Base-by-base conservation (phyloP, 2,888 invertebrate genomes). In the Drosophila tripunctata region DNA sequence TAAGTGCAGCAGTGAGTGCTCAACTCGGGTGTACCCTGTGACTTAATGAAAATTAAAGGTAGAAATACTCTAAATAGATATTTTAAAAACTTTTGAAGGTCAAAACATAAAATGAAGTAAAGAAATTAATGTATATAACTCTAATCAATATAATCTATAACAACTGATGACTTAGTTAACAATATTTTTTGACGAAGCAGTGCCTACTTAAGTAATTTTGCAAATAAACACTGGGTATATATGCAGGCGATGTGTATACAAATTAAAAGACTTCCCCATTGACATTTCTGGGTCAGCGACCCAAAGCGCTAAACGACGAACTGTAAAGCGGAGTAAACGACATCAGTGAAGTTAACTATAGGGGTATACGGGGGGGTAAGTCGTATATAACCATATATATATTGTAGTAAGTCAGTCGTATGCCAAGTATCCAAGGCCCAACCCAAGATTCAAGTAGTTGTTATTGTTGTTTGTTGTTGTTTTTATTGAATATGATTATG, bases 211-310 rank as follows among this genome's bases (percentile, higher is more conserved):
- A 1, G 15, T 24, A 2, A 17, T 3, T 10, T 27, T 27, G 1
- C 3, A 15, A 24, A 17, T 27, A 7, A 3, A 15, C 6, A 27
- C 21, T 33, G 47, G 33, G 47, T 47, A 47, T 47, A 17, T n/a
- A n/a, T n/a, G 14, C 8, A 40, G 27, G 22, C 40, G 45, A 44
- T 61, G 58, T 54, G 58, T 54, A 12, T 56, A 55, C 65, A 71
- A 86, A 83, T 83, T 70, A 86, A 80, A 83, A 72, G 77, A 88
- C 83, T 90, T 90, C 84, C 87, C 83, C 87, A 75, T 88, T 89
- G 90, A 89, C 89, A 89, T 89, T 89, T 89, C 90, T 89, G 89
- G 89, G 89, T 90, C 89, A 89, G 89, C 89, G 89, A 89, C 89
- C 89, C 90, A 89, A 89, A 85, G 58, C 58, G 55, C 61, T 58